Evolutionary conservation across 2,113 vertebrate genomes (phyloP).

Genomic region (Ptilorrhoa leucosticta): DNA sequence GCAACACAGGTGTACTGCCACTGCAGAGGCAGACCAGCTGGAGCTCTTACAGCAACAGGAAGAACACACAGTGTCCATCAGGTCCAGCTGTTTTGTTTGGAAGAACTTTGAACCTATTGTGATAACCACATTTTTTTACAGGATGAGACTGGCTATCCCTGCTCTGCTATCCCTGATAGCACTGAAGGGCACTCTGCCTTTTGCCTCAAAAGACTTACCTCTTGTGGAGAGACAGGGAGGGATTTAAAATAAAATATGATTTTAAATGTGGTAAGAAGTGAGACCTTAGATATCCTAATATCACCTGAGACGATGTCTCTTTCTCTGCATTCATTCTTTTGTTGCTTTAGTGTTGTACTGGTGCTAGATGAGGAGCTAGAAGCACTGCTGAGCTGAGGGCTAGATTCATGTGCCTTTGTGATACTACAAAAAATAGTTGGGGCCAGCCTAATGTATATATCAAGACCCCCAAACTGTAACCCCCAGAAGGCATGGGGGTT

Average conservation of each 20-base stretch:
- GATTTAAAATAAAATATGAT: background rate
- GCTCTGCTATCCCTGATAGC: background rate
- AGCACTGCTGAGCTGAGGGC: background rate
- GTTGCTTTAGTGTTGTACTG: background rate
- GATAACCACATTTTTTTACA: background rate
- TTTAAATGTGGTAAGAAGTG: background rate
- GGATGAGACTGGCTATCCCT: background rate
- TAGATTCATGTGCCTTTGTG: accelerated
- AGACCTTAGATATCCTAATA: background rate
- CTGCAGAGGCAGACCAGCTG: background rate
- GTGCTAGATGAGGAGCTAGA: background rate
- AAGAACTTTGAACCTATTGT: background rate
- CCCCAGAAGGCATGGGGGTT: background rate
- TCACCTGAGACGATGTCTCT: accelerated
- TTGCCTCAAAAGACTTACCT: background rate
- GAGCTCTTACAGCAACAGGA: background rate
- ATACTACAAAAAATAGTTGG: background rate
- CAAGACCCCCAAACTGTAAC: background rate
- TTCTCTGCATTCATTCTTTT: background rate
- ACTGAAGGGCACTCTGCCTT: background rate
- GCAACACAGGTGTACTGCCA: background rate
- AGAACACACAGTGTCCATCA: background rate
- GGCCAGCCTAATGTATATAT: background rate
- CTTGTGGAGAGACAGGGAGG: background rate
- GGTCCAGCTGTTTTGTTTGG: background rate